Evolutionary conservation across 2,797 vertebrate genomes (phyloP).

Genomic region (Enteromius trimaculatus): DNA sequence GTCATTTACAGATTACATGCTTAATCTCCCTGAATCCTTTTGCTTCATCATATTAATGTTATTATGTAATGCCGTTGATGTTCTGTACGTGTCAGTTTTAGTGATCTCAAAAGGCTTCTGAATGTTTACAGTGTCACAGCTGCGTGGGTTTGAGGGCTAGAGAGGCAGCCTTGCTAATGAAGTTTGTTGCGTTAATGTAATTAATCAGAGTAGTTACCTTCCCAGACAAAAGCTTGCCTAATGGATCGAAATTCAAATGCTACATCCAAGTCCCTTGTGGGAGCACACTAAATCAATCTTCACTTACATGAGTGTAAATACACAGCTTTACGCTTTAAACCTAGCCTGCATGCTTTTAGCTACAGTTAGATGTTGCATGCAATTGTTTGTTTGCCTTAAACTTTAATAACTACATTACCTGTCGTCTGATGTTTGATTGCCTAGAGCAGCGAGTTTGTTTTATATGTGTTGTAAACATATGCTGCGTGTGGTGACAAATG

Average conservation of each 20-base stretch:
- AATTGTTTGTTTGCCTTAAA: constrained; percentile 7
- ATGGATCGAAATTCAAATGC: constrained; percentile 75
- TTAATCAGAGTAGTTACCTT: constrained; percentile 77
- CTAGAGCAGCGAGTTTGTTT: constrained; percentile 24
- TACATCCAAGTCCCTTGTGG: constrained; percentile 62
- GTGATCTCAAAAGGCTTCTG: constrained; percentile 22
- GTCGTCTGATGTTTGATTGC: not conserved
- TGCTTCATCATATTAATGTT: not conserved
- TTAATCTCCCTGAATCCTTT: not conserved
- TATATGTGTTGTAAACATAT: constrained; percentile 45
- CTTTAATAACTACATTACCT: not conserved
- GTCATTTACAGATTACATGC: not conserved
- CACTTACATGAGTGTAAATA: constrained; percentile 60
- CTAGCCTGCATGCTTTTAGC: not conserved
- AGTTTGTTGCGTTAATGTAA: constrained; percentile 72
- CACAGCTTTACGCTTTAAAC: not conserved
- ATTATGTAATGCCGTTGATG: constrained; percentile 21
- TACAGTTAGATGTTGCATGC: not conserved
- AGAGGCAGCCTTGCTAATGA: constrained; percentile 66
- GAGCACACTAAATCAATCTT: constrained; percentile 71
- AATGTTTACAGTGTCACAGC: constrained; percentile 26
- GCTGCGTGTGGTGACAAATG: constrained; percentile 50
- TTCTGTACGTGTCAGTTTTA: constrained; percentile 1
- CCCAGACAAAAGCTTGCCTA: constrained; percentile 68
- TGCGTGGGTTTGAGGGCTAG: constrained; percentile 41